Evolutionary conservation across 1,140 invertebrate genomes (phyloP).

Genomic region (Camponotus vicinus): DNA sequence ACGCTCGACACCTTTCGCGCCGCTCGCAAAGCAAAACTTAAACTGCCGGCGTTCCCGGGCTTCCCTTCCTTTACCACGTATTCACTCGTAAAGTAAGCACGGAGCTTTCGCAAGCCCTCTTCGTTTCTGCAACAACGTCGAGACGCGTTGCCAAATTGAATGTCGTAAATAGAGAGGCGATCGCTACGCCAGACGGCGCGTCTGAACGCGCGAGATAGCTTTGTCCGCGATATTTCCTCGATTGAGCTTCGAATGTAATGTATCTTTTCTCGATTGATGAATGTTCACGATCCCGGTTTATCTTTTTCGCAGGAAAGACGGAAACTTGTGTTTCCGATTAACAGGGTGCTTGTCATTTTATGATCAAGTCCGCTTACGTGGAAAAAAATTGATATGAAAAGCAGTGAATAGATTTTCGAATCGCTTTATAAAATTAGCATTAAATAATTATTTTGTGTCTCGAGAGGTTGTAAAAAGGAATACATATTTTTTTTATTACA

Average conservation of each 20-base stretch:
- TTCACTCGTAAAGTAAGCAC: slow-evolving; percentile 52
- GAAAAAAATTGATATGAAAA: background rate
- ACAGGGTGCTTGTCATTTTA: slow-evolving; percentile 13
- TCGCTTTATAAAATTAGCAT: background rate
- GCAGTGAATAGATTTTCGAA: too few species aligned
- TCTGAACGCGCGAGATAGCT: slow-evolving; percentile 38
- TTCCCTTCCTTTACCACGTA: background rate
- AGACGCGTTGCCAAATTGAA: slow-evolving; percentile 45
- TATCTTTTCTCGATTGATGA: slow-evolving; percentile 3
- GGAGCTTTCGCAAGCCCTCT: slow-evolving; percentile 37
- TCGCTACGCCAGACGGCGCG: slow-evolving; percentile 16
- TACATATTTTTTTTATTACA: background rate
- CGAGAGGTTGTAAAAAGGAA: background rate
- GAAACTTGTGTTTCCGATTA: background rate
- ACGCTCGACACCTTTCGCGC: slow-evolving; percentile 25
- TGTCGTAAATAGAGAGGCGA: slow-evolving; percentile 56
- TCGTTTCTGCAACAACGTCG: slow-evolving; percentile 17
- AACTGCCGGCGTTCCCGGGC: slow-evolving; percentile 32
- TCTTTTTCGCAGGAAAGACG: background rate
- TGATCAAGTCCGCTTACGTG: background rate
- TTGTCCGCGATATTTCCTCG: slow-evolving; percentile 48
- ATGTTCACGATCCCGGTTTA: background rate
- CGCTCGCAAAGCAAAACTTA: slow-evolving; percentile 11
- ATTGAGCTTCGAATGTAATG: background rate
- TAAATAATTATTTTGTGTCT: background rate